These are phyloP conservation scores for Cariama cristata DNA, from an alignment of 2,113 vertebrate species.

Conservation along the genomic window DNA sequence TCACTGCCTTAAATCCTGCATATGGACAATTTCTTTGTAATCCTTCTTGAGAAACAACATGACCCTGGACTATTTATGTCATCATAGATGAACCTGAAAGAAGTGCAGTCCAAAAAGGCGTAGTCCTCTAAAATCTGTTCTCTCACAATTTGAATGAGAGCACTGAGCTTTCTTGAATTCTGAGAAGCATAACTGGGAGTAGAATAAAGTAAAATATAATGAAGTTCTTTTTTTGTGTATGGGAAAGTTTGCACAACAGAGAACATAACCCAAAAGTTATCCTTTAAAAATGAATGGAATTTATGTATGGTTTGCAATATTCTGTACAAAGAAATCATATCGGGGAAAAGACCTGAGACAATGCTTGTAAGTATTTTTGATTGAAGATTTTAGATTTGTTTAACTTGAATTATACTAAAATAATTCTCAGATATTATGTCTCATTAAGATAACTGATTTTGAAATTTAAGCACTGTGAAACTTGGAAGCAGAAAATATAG, in stretches of 20 bases:
- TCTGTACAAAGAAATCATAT: neutral
- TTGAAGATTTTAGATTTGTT: conserved; percentile 1
- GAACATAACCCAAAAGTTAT: neutral
- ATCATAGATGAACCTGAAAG: neutral
- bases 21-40: neutral
- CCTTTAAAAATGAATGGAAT: conserved; percentile 1
- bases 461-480: neutral
- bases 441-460: neutral
- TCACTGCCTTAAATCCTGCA: neutral
- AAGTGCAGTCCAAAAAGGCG: neutral
- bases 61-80: neutral
- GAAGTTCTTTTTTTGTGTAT: neutral
- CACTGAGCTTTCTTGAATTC: neutral
- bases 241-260: neutral
- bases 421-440: neutral
- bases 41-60: neutral
- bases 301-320: neutral
- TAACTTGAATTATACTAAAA: neutral
- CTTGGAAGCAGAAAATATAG: neutral
- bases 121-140: neutral
- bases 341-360: neutral
- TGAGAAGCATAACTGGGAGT: neutral
- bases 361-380: neutral
- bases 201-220: neutral
- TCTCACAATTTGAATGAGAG: neutral